phyloP scores from a whole-genome alignment of 1,140 invertebrate species.

The Acromyrmex charruanus region DNA sequence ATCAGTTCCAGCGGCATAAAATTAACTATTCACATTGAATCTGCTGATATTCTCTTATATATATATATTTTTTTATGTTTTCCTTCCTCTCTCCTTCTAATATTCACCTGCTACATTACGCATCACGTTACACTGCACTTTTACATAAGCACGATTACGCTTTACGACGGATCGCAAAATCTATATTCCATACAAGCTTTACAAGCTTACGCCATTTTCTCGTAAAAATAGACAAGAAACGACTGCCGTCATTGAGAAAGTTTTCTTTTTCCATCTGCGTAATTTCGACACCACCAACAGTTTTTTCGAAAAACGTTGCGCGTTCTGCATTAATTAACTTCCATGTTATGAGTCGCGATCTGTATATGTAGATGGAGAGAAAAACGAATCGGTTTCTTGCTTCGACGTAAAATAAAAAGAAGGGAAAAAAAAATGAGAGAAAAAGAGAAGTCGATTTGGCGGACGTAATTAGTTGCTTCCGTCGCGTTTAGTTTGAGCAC shows the following conservation, averaged over 20 bases:
- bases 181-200: conserved; percentile 37
- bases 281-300: conserved; percentile 27
- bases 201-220: conserved; percentile 51
- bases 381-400: conserved; percentile 10
- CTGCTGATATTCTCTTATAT: neutral
- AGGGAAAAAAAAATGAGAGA: neutral
- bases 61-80: neutral
- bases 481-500: neutral
- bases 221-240: conserved; percentile 19
- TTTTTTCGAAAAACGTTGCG: conserved; percentile 12
- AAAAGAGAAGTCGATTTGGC: conserved; percentile 3
- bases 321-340: conserved; percentile 13
- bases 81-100: neutral
- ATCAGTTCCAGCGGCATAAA: neutral
- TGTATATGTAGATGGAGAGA: neutral
- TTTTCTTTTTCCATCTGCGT: conserved; percentile 20
- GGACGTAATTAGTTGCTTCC: conserved; percentile 54
- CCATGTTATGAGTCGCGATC: neutral
- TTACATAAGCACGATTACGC: conserved; percentile 50
- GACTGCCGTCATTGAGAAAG: conserved; percentile 7
- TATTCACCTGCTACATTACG: conserved; percentile 21
- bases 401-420: neutral
- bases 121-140: conserved; percentile 9
- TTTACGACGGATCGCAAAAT: conserved; percentile 36
- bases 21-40: conserved; percentile 14